Base-by-base conservation (phyloP, 2,113 vertebrate genomes). In the Tenrec ecaudatus region DNA sequence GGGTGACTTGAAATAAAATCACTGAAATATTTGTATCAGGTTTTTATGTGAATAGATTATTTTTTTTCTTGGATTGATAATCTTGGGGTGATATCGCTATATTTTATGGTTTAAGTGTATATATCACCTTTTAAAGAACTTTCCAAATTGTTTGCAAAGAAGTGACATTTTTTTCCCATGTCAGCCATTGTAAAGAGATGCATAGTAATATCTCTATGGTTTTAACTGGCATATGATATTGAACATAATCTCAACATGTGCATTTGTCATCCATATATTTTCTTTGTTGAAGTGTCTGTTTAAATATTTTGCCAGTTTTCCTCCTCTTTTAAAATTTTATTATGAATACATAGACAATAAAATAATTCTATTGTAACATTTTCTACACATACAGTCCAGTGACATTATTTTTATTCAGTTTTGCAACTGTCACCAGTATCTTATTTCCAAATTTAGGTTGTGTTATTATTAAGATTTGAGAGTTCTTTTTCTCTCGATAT, bases 171-270 rank as follows among this genome's bases (percentile, higher is more conserved):
- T 36, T 80, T 85, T 89, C 84, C 81, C 84, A 47, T 78, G 88
- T 88, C 66, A 80, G 90, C 25, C 22, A 80, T 68, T 57, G 58
- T 86, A 53, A 69, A 58, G 88, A 94, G 75, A 23, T 80, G 40
- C 75, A 68, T 40, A 40, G 7, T 40, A 40, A 40, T 80, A 6
- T 90, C 47, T 27, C 53, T 76, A n/a, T 82, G 57, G 71, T 85
- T 94, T 88, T 20, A 71, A 66, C 57, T 90, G 66, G 16, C 36
- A 57, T 77, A 73, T 71, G 20, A 85, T 75, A 27, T 57, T 81
- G 20, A 66, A 14, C 40, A 58, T 75, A 90, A 79, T 89, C 85
- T 85, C 9, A 40, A 38, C 62, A 5, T 86, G 17, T 57, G 84
- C 81, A 86, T 86, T 80, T 92, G 20, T 9, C 23, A 38, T 87